These are phyloP conservation scores for Cladopsammia gracilis DNA, from an alignment of 64 coral and sea anemone species.

Conservation along the genomic window DNA sequence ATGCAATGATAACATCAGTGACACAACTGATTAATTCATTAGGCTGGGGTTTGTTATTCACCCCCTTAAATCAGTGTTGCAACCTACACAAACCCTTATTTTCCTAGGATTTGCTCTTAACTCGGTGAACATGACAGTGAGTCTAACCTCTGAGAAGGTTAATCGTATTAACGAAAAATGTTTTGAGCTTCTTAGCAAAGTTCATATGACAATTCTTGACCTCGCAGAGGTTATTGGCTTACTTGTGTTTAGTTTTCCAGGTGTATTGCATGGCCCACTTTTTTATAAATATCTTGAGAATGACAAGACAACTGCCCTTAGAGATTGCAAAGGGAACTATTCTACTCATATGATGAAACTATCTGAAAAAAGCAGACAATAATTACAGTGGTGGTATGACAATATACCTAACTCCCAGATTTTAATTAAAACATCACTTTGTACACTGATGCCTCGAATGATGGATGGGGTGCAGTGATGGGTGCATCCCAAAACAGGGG, in stretches of 20 bases:
- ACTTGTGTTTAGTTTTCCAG: conserved; percentile 43
- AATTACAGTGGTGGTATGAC: conserved; percentile 7
- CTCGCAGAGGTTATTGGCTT: too few relatives aligned
- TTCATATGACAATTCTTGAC: background rate
- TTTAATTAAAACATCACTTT: background rate
- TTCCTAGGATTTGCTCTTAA: conserved; percentile 45
- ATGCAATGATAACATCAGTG: background rate
- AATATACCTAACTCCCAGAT: conserved; percentile 24
- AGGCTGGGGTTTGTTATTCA: conserved; percentile 18
- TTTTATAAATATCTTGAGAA: background rate
- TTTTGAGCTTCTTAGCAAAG: background rate
- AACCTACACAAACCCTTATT: background rate
- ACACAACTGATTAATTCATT: background rate
- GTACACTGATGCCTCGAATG: conserved; percentile 62
- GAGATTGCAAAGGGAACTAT: conserved; percentile 38
- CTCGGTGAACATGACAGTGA: conserved; percentile 39
- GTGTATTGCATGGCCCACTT: conserved; percentile 29
- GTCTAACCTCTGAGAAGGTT: background rate
- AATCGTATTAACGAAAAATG: background rate
- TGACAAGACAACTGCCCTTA: conserved; percentile 28
- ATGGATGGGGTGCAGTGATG: conserved; percentile 33
- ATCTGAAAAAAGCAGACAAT: background rate
- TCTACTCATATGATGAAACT: background rate
- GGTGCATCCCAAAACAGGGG: too few relatives aligned
- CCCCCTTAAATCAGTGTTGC: conserved; percentile 15